Base-by-base conservation (phyloP, 2,113 vertebrate species). In the Xenopus laevis region DNA sequence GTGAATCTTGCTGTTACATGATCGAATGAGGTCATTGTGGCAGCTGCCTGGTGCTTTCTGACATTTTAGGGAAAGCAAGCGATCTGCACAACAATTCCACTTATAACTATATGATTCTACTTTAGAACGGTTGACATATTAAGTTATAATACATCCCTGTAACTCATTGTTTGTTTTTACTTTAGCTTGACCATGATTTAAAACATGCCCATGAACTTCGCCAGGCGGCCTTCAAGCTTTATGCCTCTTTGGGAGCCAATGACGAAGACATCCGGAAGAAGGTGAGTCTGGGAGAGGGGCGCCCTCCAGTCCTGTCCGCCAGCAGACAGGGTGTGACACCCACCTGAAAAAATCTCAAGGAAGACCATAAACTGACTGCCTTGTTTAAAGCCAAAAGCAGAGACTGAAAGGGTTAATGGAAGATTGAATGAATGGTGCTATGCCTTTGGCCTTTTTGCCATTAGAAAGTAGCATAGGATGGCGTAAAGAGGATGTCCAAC, bases 191-290 rank as follows among this genome's bases (percentile, higher is more conserved):
- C 82, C 95, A 98, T 11, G 97, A 99, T 81, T 89, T 99, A 88
- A 99, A 99, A 81, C 97, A 99, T 2, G 96, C 97, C 72, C 97
- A 99, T 0, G 97, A 99, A 78, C 88, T 99, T 78, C 93, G 97
- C 79, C 97, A 99, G 89, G 96, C 97, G 27, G 97, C 97, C 67
- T 99, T 99, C 89, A 99, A 98, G 89, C 94, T 99, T 46, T 99
- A 99, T 69, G 97, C 97, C 9, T 97, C 97, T 0, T 90, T 99
- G 8, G 97, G 97, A 83, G 98, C 97, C 33, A 99, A 98, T 10
- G 97, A 99, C 47, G 97, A 99, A 88, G 97, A 99, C 87, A 98
- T 99, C 78, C 92, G 97, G 74, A 99, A 98, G 85, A 99, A 99
- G 94, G 97, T 98, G 81, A 89, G 84, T 71, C 68, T 78, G 77